These are phyloP conservation scores for Synergus gifuensis DNA, from an alignment of 2,888 invertebrate species.

Conservation along the genomic window DNA sequence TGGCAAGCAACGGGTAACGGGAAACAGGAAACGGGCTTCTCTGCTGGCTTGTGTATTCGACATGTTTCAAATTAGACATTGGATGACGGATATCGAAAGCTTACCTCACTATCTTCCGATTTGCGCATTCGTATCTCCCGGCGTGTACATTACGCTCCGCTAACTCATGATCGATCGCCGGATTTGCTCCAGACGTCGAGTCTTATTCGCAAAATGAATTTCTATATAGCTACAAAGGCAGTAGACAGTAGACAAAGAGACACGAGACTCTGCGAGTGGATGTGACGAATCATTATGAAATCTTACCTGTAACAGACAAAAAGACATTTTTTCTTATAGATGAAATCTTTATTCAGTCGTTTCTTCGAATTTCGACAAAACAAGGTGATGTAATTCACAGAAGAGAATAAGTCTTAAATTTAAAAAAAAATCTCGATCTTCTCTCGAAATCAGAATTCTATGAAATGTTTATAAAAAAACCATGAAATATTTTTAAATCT, in stretches of 20 bases:
- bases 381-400: too few relatives aligned
- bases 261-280: background rate
- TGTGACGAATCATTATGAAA: constrained; percentile 12
- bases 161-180: constrained; percentile 26
- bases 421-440: too few relatives aligned
- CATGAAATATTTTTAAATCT: too few relatives aligned
- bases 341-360: too few relatives aligned
- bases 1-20: constrained; percentile 3
- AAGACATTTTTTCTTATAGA: background rate
- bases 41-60: constrained; percentile 47
- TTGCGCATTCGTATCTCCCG: constrained; percentile 25
- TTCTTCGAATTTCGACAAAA: too few relatives aligned
- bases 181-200: constrained; percentile 16
- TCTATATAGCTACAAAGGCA: background rate
- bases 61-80: constrained; percentile 55
- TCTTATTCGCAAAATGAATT: constrained; percentile 21
- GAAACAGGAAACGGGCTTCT: constrained; percentile 54
- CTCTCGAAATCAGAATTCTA: too few relatives aligned
- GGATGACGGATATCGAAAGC: constrained; percentile 49
- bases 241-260: background rate
- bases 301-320: constrained; percentile 22
- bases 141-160: constrained; percentile 10
- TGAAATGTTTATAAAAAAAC: too few relatives aligned
- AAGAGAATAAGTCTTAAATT: too few relatives aligned
- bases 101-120: constrained; percentile 50